Conservation (phyloP, 2,888 invertebrate species). For the Leptinotarsa peninsularis region DNA sequence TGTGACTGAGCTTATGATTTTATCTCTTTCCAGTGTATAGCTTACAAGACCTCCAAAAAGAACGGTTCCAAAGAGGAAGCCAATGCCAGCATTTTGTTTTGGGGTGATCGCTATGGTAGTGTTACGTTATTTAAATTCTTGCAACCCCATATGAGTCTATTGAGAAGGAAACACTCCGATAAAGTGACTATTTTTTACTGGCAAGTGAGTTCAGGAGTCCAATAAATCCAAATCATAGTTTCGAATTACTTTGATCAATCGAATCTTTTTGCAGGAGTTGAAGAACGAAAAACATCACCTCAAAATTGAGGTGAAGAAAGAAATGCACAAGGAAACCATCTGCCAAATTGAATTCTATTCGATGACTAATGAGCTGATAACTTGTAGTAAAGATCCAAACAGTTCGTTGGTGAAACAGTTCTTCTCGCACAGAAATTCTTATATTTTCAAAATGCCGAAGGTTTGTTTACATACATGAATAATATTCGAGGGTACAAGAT, state of each 20-base stretch:
- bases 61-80: constrained; percentile 51
- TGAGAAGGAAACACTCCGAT: constrained; percentile 70
- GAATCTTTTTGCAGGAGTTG: constrained; percentile 67
- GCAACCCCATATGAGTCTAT: constrained; percentile 69
- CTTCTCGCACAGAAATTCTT: constrained; percentile 68
- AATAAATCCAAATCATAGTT: not conserved
- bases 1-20: no score
- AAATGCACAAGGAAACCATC: constrained; percentile 68
- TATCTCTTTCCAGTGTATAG: constrained; percentile 64
- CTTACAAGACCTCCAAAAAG: constrained; percentile 65
- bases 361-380: constrained; percentile 67
- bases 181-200: constrained; percentile 72
- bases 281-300: constrained; percentile 68
- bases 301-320: constrained; percentile 64
- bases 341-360: constrained; percentile 67
- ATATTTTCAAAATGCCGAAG: constrained; percentile 62
- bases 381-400: constrained; percentile 71
- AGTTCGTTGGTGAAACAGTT: constrained; percentile 68
- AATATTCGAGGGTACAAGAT: not conserved
- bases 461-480: constrained; percentile 3
- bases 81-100: constrained; percentile 64
- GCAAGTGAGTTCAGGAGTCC: constrained; percentile 67
- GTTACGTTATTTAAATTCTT: constrained; percentile 69
- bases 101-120: constrained; percentile 72
- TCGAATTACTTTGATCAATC: not conserved